Evolutionary conservation across 2,888 invertebrate species (phyloP).

Genomic region (Epinotia brunnichana): DNA sequence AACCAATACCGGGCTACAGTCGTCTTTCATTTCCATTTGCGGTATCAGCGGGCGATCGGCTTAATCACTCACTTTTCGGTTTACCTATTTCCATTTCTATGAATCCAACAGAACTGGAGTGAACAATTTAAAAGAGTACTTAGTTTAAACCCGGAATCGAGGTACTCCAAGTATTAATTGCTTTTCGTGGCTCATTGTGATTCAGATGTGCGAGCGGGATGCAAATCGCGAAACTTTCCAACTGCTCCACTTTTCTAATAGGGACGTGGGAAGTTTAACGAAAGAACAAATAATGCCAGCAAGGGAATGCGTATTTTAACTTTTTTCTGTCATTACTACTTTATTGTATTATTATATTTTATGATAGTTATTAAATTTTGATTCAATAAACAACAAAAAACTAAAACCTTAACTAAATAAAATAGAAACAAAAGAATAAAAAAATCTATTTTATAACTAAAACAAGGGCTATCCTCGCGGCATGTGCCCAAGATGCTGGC

Average conservation of each 20-base stretch:
- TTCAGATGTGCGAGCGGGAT: constrained; percentile 78
- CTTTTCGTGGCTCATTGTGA: constrained; percentile 81
- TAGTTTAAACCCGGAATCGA: constrained; percentile 78
- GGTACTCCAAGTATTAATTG: constrained; percentile 82
- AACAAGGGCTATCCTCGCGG: too few species aligned
- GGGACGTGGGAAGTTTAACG: constrained; percentile 75
- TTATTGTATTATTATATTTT: too few species aligned
- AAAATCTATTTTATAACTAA: too few species aligned
- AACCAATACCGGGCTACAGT: constrained; percentile 10
- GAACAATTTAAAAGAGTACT: constrained; percentile 80
- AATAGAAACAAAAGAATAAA: too few species aligned
- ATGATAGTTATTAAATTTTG: too few species aligned
- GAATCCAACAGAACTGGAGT: constrained; percentile 55
- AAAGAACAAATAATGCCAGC: constrained; percentile 67
- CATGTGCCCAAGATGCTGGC: too few species aligned
- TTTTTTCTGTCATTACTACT: too few species aligned
- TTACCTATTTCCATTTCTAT: constrained; percentile 42
- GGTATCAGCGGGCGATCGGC: constrained; percentile 18
- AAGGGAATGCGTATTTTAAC: background rate
- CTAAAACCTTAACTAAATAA: too few species aligned
- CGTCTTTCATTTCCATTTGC: constrained; percentile 18
- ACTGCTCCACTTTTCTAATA: constrained; percentile 79
- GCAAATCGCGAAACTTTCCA: constrained; percentile 79
- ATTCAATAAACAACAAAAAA: too few species aligned
- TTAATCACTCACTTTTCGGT: constrained; percentile 39